Conservation (phyloP, 2,113 vertebrate genomes). For the Protomyctophum bolini region DNA sequence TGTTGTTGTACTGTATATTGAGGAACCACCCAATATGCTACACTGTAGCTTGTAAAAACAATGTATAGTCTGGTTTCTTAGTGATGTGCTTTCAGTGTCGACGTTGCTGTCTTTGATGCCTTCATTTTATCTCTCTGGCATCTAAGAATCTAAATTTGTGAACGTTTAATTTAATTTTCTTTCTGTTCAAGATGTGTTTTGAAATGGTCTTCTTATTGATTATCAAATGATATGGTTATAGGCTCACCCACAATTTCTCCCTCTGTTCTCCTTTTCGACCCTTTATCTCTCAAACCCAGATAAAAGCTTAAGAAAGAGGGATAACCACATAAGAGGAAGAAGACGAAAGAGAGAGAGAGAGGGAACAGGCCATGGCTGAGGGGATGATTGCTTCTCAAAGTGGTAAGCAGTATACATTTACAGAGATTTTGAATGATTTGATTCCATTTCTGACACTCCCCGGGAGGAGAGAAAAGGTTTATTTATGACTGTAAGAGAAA, state of each 20-base stretch:
- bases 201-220: constrained; percentile 38
- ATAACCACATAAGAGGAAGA: constrained; percentile 36
- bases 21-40: too few relatives aligned
- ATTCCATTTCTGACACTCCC: constrained; percentile 16
- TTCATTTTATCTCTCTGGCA: not conserved
- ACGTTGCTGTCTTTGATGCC: not conserved
- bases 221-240: constrained; percentile 9
- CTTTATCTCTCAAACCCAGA: constrained; percentile 50
- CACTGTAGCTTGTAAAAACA: constrained; percentile 5
- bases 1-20: too few relatives aligned
- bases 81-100: not conserved
- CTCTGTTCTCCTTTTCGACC: constrained; percentile 27
- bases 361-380: constrained; percentile 71
- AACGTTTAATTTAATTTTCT: not conserved
- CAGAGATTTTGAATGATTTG: constrained; percentile 38
- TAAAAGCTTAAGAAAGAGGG: constrained; percentile 42
- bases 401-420: constrained; percentile 72
- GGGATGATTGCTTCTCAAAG: constrained; percentile 78
- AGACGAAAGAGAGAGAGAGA: constrained; percentile 28
- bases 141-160: constrained; percentile 17
- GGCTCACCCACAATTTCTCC: constrained; percentile 9
- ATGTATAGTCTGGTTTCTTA: not conserved
- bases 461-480: not conserved
- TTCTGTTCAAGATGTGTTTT: constrained; percentile 9
- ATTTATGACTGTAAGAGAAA: not conserved